Percentiles rank a stretch among this genome's conserved stretches.
phyloP scores from a whole-genome alignment of 2,888 invertebrate species.

The Phrixothrix hirtus region DNA sequence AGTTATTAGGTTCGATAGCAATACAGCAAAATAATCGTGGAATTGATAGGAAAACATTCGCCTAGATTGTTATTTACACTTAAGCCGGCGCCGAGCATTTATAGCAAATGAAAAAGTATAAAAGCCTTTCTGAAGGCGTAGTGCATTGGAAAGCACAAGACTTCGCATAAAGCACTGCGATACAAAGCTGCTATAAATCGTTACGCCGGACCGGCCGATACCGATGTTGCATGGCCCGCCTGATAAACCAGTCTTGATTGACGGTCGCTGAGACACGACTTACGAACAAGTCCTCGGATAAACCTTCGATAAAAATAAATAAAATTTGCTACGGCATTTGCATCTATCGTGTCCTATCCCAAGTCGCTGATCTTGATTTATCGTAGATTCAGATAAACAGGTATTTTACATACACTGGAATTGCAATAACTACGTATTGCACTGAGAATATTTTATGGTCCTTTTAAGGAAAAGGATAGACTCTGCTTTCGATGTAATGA shows the following conservation, averaged over 20 bases:
- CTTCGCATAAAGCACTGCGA: conserved; percentile 37
- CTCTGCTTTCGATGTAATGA: too few relatives aligned
- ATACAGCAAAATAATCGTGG: too few relatives aligned
- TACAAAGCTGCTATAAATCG: conserved; percentile 38
- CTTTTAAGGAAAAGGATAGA: too few relatives aligned
- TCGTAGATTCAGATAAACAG: conserved; percentile 38
- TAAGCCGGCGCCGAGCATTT: not conserved
- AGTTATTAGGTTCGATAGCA: too few relatives aligned
- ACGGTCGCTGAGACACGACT: conserved; percentile 44
- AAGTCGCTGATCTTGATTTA: conserved; percentile 40
- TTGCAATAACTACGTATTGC: conserved; percentile 23
- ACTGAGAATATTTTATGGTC: too few relatives aligned
- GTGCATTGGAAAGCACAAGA: conserved; percentile 12
- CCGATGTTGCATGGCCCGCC: conserved; percentile 36
- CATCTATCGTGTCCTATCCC: conserved; percentile 40
- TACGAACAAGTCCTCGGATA: conserved; percentile 44
- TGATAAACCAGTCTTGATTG: conserved; percentile 45
- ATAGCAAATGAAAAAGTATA: conserved; percentile 2
- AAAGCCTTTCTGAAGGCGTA: conserved; percentile 3
- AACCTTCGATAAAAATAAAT: conserved; percentile 44
- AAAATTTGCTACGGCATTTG: conserved; percentile 43
- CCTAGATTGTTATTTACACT: too few relatives aligned
- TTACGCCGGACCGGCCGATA: conserved; percentile 31
- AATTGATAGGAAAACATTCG: too few relatives aligned
- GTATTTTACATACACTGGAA: conserved; percentile 30